These are phyloP conservation scores for Saccopteryx bilineata DNA, from an alignment of 2,113 vertebrate genomes.

Conservation along the genomic window DNA sequence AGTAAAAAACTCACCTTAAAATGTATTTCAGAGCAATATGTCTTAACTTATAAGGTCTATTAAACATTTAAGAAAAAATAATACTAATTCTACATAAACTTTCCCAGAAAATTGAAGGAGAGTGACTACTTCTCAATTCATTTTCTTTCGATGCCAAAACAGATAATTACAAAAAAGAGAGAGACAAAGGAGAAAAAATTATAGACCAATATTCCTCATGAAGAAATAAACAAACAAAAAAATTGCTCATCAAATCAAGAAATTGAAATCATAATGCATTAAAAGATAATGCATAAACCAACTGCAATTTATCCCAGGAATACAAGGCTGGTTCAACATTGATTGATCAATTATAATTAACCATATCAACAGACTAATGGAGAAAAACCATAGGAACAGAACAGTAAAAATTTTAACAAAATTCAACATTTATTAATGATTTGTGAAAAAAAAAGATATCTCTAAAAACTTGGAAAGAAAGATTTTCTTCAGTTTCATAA, in stretches of 20 bases:
- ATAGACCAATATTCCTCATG: neutral
- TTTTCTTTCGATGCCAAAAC: neutral
- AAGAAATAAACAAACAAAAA: neutral
- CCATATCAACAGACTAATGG: neutral
- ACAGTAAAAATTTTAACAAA: constrained; percentile 8
- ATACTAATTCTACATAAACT: neutral
- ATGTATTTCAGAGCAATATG: neutral
- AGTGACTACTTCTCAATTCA: neutral
- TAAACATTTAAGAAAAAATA: constrained; percentile 11
- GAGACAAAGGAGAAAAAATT: neutral
- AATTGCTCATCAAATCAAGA: neutral
- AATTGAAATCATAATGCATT: neutral
- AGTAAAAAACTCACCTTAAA: neutral
- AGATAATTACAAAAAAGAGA: neutral
- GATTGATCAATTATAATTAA: neutral
- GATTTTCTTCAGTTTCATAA: neutral
- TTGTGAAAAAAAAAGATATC: neutral
- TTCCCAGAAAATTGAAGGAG: neutral
- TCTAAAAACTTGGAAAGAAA: neutral
- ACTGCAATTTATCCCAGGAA: neutral
- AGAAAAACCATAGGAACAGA: neutral
- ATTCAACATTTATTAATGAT: neutral
- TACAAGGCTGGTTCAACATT: neutral
- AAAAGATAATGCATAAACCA: neutral
- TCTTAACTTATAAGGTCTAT: neutral